A percentile compares a stretch with the other conserved stretches of the same genome.
Evolutionary conservation across 2,113 vertebrate genomes (phyloP).

Genomic region (Vulpes ferrilata): DNA sequence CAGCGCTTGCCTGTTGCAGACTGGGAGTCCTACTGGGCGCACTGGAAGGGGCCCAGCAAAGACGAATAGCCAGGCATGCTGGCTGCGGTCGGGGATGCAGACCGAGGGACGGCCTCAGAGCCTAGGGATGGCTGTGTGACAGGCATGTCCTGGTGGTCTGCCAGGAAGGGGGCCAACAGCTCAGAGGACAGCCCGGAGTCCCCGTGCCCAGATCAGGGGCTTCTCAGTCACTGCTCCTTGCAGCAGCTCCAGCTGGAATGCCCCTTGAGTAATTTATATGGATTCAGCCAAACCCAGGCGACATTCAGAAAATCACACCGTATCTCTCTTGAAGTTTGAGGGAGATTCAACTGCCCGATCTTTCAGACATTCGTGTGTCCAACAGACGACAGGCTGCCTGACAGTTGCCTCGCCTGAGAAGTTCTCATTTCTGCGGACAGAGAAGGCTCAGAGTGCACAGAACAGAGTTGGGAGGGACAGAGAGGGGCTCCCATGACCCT

Average conservation of each 20-base stretch:
- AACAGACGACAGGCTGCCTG: background rate
- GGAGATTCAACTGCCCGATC: background rate
- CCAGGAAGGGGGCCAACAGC: background rate
- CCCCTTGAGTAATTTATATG: background rate
- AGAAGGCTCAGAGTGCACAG: background rate
- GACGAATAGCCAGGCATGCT: background rate
- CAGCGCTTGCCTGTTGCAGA: background rate
- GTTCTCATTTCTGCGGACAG: background rate
- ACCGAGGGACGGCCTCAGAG: background rate
- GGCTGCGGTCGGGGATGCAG: no score
- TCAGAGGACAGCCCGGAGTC: background rate
- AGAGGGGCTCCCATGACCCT: background rate
- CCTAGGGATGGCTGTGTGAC: rapidly evolving
- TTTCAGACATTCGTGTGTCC: background rate
- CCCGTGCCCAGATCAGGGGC: background rate
- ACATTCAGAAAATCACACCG: background rate
- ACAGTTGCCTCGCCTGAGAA: background rate
- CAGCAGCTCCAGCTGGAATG: no score
- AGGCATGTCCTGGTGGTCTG: rapidly evolving
- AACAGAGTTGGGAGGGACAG: background rate
- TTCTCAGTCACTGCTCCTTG: background rate
- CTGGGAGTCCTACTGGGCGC: background rate
- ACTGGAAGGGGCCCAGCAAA: background rate
- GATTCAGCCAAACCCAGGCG: background rate
- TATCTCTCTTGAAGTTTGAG: background rate